These are phyloP conservation scores for Pachypsylla venusta DNA, from an alignment of 1,140 invertebrate species.

Conservation along the genomic window DNA sequence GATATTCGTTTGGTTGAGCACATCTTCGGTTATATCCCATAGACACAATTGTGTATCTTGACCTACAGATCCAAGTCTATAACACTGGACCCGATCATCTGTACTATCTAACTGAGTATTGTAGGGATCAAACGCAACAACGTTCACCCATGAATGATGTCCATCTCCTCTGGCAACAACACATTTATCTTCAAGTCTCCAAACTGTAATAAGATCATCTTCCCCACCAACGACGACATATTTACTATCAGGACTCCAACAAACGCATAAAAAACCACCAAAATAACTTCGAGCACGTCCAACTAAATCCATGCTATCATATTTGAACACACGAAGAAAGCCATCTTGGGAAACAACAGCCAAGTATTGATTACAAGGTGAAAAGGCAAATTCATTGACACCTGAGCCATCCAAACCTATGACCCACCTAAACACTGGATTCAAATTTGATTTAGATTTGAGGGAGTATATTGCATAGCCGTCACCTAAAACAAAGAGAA, in stretches of 20 bases:
- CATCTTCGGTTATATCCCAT: constrained; percentile 96
- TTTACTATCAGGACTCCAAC: constrained; percentile 93
- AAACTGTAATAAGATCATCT: constrained; percentile 97
- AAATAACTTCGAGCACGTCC: constrained; percentile 89
- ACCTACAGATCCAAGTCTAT: constrained; percentile 77
- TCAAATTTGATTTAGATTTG: constrained; percentile 90
- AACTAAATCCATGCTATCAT: constrained; percentile 89
- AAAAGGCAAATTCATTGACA: constrained; percentile 96
- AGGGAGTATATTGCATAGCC: constrained; percentile 88
- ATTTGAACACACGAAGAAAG: constrained; percentile 90
- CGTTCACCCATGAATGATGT: constrained; percentile 90
- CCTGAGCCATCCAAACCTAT: constrained; percentile 69
- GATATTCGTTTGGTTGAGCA: constrained; percentile 46
- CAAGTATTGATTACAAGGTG: constrained; percentile 79
- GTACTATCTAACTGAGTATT: constrained; percentile 31
- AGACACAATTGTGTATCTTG: constrained; percentile 96
- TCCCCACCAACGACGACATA: constrained; percentile 95
- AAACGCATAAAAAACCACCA: constrained; percentile 87
- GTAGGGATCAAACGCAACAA: constrained; percentile 92
- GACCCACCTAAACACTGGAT: constrained; percentile 80
- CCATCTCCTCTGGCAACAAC: constrained; percentile 92
- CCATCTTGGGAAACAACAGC: constrained; percentile 93
- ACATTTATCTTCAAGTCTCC: constrained; percentile 79
- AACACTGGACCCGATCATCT: neutral
- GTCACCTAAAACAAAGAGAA: no score